Conservation (phyloP, 2,113 vertebrate species). For the Recurvirostra avosetta region DNA sequence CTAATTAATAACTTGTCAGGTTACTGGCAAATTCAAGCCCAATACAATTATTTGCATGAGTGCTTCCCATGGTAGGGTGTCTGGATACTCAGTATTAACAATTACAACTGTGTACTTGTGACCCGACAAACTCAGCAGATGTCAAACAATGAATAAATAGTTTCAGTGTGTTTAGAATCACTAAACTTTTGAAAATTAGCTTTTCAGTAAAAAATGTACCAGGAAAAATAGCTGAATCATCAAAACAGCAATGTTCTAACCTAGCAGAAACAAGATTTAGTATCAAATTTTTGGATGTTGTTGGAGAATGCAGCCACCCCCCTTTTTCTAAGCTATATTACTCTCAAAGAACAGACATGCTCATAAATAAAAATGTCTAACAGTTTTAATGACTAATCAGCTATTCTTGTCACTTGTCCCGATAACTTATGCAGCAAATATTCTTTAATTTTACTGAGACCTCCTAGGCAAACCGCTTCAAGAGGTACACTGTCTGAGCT, state of each 20-base stretch:
- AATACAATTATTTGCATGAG: neutral
- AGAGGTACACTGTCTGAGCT: neutral
- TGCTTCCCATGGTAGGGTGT: neutral
- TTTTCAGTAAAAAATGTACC: neutral
- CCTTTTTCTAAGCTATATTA: neutral
- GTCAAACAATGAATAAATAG: neutral
- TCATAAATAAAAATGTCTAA: neutral
- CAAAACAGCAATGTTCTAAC: neutral
- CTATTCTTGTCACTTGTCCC: neutral
- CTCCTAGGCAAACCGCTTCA: neutral
- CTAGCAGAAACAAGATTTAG: neutral
- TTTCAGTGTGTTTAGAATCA: neutral
- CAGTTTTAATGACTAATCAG: neutral
- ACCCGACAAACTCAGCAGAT: neutral
- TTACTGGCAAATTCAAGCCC: neutral
- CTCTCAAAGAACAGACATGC: neutral
- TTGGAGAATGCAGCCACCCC: accelerated
- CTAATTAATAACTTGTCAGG: neutral
- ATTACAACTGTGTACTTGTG: neutral
- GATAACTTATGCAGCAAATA: neutral
- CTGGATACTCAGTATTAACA: neutral
- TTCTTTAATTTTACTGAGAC: neutral
- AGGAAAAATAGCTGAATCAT: neutral
- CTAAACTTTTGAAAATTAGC: neutral
- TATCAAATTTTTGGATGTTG: neutral